Base-by-base conservation (phyloP, 1,140 invertebrate genomes). In the Meloidogyne floridensis region DNA sequence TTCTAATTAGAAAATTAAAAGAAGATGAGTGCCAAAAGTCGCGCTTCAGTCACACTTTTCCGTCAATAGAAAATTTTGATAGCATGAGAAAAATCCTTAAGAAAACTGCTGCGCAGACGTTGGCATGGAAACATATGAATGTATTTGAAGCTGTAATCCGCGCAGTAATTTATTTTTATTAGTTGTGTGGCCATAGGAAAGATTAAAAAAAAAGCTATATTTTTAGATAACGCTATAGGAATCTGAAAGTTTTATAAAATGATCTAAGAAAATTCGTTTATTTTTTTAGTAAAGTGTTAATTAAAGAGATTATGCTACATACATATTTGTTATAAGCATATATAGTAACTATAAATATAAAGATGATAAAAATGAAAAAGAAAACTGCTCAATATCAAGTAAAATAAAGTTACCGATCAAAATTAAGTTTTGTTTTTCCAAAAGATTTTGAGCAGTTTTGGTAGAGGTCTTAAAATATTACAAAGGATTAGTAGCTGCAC, bases 71-170 rank as follows among this genome's bases (percentile, higher is more conserved):
- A 65, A 65, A n/a, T 65, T 32, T 65, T 65, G 15, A 65, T 65
- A 65, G n/a, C n/a, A 7, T 65, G 59, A 6, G 59, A 5, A 65
- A 65, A 65, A 65, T 65, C 59, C 59, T 65, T n/a, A 65, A 65
- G 4, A 59, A 59, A 65, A 65, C 15, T 15, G 15, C 59, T 65
- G 59, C 59, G 5, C 59, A 18, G 32, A 65, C n/a, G 59, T 65
- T 65, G 59, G 59, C 59, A 65, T 65, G 59, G 59, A 65, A 65
- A 65, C 59, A 65, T 8, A n/a, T 59, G 15, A 65, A 65, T 65
- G 59, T 15, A 11, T 59, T 59, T 10, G 56, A 59, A 5, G 56
- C 3, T 15, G 15, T 59, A 59, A 59, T 59, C 59, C 15, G 59
- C 59, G 59, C 59, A n/a, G 15, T 13, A 11, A 59, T 59, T 59